Evolutionary conservation across 2,797 vertebrate species (phyloP).

Genomic region (Momotus momota): DNA sequence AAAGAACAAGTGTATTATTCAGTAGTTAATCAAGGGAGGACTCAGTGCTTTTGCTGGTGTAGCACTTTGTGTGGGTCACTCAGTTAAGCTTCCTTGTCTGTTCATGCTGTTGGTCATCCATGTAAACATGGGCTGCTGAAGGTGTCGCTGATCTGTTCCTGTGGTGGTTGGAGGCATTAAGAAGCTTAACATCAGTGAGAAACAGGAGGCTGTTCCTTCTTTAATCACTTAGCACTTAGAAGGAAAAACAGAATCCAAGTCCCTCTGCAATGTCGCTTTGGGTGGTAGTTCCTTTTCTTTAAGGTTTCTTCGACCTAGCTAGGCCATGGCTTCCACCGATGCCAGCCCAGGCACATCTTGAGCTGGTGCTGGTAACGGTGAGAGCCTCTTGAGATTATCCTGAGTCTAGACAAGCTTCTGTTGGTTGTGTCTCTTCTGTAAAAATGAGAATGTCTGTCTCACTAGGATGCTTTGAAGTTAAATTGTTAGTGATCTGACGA

Average conservation of each 20-base stretch:
- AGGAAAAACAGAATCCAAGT: neutral
- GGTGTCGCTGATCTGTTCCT: neutral
- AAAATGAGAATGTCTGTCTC: conserved; percentile 19
- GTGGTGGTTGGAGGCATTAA: neutral
- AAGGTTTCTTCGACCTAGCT: neutral
- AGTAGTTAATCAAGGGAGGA: neutral
- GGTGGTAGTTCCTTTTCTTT: neutral
- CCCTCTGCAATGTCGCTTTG: neutral
- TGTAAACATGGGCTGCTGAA: neutral
- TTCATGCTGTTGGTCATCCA: neutral
- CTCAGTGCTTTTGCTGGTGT: neutral
- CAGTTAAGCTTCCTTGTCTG: neutral
- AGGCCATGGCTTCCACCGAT: neutral
- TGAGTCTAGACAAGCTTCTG: conserved; percentile 30
- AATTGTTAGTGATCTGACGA: neutral
- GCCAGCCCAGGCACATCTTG: neutral
- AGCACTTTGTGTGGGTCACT: neutral
- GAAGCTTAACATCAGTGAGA: neutral
- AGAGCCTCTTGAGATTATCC: neutral
- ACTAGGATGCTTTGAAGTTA: conserved; percentile 27
- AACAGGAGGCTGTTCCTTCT: neutral
- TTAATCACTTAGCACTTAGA: neutral
- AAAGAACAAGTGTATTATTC: neutral
- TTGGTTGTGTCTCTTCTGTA: neutral
- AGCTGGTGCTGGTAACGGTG: neutral